Evolutionary conservation across 1,140 invertebrate genomes (phyloP).

Genomic region (Trachymyrmex septentrionalis): DNA sequence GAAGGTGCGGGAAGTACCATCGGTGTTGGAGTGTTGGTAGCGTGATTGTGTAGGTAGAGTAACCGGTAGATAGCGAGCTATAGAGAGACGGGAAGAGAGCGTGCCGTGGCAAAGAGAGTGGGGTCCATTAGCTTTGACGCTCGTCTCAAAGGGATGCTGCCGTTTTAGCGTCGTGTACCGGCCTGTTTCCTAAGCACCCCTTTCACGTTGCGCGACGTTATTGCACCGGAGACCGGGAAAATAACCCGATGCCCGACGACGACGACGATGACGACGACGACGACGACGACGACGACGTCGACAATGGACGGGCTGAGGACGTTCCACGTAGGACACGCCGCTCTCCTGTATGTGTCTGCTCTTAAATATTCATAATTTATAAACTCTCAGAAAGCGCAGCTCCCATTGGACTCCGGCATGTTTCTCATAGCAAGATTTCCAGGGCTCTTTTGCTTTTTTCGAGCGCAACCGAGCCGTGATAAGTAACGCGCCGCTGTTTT

Average conservation of each 20-base stretch:
- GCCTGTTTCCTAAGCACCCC: constrained; percentile 82
- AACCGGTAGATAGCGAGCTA: constrained; percentile 53
- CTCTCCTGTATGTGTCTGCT: not conserved
- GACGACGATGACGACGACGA: constrained; percentile 23
- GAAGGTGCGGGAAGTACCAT: constrained; percentile 59
- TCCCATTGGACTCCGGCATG: constrained; percentile 57
- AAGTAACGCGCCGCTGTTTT: constrained; percentile 46
- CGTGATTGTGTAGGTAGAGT: constrained; percentile 44
- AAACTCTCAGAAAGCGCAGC: constrained; percentile 63
- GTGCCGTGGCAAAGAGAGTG: constrained; percentile 71
- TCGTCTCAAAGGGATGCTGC: constrained; percentile 81
- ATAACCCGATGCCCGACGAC: constrained; percentile 63
- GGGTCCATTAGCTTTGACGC: constrained; percentile 83
- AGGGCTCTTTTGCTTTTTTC: constrained; percentile 29
- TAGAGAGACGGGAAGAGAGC: constrained; percentile 48
- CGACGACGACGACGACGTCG: not conserved
- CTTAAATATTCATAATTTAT: constrained; percentile 78
- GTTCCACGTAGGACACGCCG: not conserved
- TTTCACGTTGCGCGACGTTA: constrained; percentile 78
- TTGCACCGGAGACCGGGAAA: constrained; percentile 75
- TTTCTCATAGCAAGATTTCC: constrained; percentile 66
- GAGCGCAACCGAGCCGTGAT: constrained; percentile 28
- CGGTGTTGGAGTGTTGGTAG: constrained; percentile 20
- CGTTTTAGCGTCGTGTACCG: constrained; percentile 82
- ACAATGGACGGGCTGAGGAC: no score